A percentile compares a stretch with the other conserved stretches of the same genome.
Evolutionary conservation across 1,140 invertebrate species (phyloP).

Genomic region (Brachionus rotundiformis): DNA sequence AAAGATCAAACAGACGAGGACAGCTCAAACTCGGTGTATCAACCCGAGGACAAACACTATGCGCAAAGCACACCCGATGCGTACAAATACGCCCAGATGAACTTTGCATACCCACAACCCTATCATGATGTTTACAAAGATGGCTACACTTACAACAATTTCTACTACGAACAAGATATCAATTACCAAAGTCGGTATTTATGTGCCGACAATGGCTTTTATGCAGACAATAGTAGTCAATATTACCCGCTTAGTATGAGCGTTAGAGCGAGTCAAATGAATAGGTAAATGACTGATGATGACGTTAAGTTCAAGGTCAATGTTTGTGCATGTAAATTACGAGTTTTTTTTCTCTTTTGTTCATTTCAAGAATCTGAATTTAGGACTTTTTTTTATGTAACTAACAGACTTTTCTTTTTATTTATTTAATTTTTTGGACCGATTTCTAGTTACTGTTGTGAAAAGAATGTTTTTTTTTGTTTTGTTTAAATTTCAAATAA

Average conservation of each 20-base stretch:
- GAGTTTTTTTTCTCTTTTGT: too few species aligned
- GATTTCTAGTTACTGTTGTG: too few species aligned
- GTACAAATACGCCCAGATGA: background rate
- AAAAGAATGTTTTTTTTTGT: too few species aligned
- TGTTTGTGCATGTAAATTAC: too few species aligned
- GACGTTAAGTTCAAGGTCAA: too few species aligned
- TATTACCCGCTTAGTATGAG: background rate
- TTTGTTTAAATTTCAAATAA: too few species aligned
- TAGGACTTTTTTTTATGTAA: too few species aligned
- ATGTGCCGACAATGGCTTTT: background rate
- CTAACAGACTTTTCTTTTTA: too few species aligned
- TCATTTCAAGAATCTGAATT: too few species aligned
- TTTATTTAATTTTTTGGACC: too few species aligned
- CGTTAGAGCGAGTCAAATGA: background rate
- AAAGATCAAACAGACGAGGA: slow-evolving; percentile 8
- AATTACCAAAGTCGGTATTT: background rate
- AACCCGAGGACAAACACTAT: background rate
- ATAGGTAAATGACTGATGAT: background rate
- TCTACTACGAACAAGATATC: background rate
- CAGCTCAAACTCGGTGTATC: background rate
- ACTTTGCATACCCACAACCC: background rate
- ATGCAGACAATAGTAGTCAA: background rate
- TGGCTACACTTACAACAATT: background rate
- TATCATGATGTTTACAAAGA: background rate
- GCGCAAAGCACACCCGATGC: background rate